Conservation (phyloP, 1,140 invertebrate genomes). For the Aphis craccivora region DNA sequence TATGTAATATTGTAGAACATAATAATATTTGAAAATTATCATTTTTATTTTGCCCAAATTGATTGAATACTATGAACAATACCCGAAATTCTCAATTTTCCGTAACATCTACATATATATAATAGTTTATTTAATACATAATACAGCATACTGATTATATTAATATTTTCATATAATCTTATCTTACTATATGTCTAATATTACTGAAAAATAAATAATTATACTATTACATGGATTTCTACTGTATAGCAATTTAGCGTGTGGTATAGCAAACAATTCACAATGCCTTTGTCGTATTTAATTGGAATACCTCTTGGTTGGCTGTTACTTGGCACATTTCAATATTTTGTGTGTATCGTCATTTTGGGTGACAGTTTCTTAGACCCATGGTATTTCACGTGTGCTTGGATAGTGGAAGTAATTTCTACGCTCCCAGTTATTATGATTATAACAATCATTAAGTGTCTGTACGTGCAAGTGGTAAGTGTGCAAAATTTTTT, state of each 20-base stretch:
- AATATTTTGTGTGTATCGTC: constrained; percentile 24
- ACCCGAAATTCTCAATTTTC: not conserved
- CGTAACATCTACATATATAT: not conserved
- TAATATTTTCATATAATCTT: not conserved
- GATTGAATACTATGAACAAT: not conserved
- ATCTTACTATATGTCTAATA: not conserved
- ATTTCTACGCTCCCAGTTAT: not conserved
- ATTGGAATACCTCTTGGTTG: constrained; percentile 37
- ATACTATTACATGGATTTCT: not conserved
- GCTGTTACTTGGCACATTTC: constrained; percentile 22
- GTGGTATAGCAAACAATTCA: constrained; percentile 18
- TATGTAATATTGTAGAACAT: not conserved
- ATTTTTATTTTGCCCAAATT: not conserved
- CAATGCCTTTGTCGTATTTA: not conserved
- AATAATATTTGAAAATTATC: not conserved
- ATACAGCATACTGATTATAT: not conserved
- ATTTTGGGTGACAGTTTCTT: constrained; percentile 23
- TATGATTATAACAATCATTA: not conserved
- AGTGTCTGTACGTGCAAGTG: constrained; percentile 28
- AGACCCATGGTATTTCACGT: constrained; percentile 32
- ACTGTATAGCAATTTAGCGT: not conserved
- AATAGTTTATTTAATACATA: not conserved
- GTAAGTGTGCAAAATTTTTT: constrained; percentile 22
- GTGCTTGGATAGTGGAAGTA: constrained; percentile 39
- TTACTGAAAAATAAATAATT: constrained; percentile 16